Percentiles rank a stretch among this genome's conserved stretches.
Conservation (phyloP, 1,140 invertebrate species). For the Eciton burchellii region DNA sequence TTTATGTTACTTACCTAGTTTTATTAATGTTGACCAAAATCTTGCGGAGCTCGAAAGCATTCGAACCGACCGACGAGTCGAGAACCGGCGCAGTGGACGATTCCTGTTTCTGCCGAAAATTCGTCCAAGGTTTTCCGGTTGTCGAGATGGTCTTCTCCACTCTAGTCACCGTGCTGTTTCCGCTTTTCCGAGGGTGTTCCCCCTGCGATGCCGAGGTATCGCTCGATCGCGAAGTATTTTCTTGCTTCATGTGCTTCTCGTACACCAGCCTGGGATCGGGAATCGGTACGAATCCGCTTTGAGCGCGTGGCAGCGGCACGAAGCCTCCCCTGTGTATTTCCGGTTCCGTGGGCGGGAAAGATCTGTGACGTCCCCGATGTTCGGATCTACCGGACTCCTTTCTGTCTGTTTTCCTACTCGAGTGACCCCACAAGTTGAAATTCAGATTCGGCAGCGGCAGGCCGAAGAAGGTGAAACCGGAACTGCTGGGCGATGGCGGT, state of each 20-base stretch:
- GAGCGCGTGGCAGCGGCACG: conserved; percentile 89
- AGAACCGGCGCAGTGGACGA: conserved; percentile 62
- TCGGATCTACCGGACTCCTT: conserved; percentile 82
- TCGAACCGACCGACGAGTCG: conserved; percentile 57
- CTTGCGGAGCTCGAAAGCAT: conserved; percentile 54
- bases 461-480: conserved; percentile 93
- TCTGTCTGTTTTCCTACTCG: conserved; percentile 85
- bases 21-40: background rate
- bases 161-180: conserved; percentile 75
- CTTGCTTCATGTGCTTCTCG: conserved; percentile 58
- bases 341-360: conserved; percentile 86
- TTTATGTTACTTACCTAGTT: conserved; percentile 34
- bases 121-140: conserved; percentile 47
- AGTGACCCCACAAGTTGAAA: conserved; percentile 87
- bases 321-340: conserved; percentile 91
- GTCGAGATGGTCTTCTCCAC: conserved; percentile 70
- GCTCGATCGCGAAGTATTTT: conserved; percentile 29
- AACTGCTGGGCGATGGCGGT: conserved; percentile 83
- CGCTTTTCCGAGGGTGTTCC: conserved; percentile 70
- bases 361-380: conserved; percentile 74
- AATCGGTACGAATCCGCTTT: conserved; percentile 90
- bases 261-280: conserved; percentile 84
- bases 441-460: conserved; percentile 91
- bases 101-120: conserved; percentile 64
- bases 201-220: conserved; percentile 50